A percentile compares a stretch with the other conserved stretches of the same genome.
Evolutionary conservation across 2,113 vertebrate genomes (phyloP).

Genomic region (Australoheros scitulus): DNA sequence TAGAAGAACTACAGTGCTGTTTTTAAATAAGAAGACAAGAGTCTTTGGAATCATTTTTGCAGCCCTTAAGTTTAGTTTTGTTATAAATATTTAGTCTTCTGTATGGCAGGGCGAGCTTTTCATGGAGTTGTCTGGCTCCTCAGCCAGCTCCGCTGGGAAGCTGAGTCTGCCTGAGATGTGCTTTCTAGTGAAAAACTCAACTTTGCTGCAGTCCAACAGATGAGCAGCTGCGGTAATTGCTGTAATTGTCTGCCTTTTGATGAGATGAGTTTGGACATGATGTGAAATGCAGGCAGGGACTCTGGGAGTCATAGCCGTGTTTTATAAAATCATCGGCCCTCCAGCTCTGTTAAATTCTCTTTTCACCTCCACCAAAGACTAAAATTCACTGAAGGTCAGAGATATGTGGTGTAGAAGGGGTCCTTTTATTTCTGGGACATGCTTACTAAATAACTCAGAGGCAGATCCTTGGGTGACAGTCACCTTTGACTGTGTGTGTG

Average conservation of each 20-base stretch:
- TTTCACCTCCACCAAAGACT: slow-evolving; percentile 8
- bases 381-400: slow-evolving; percentile 5
- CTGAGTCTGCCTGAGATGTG: slow-evolving; percentile 28
- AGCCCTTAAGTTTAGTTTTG: background rate
- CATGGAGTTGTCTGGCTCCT: background rate
- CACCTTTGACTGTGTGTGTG: background rate
- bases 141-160: background rate
- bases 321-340: slow-evolving; percentile 24
- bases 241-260: slow-evolving; percentile 64
- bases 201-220: slow-evolving; percentile 19
- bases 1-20: background rate
- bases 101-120: background rate
- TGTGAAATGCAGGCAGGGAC: slow-evolving; percentile 37
- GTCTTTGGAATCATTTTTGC: background rate
- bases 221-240: slow-evolving; percentile 60
- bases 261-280: slow-evolving; percentile 49
- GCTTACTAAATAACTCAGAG: background rate
- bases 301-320: slow-evolving; percentile 17
- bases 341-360: background rate
- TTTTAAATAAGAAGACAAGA: background rate
- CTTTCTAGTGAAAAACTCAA: slow-evolving; percentile 26
- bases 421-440: background rate
- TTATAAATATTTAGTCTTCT: background rate
- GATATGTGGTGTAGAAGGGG: background rate
- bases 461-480: background rate